Base-by-base conservation (phyloP, 2,797 vertebrate species). In the Micrastur ruficollis region DNA sequence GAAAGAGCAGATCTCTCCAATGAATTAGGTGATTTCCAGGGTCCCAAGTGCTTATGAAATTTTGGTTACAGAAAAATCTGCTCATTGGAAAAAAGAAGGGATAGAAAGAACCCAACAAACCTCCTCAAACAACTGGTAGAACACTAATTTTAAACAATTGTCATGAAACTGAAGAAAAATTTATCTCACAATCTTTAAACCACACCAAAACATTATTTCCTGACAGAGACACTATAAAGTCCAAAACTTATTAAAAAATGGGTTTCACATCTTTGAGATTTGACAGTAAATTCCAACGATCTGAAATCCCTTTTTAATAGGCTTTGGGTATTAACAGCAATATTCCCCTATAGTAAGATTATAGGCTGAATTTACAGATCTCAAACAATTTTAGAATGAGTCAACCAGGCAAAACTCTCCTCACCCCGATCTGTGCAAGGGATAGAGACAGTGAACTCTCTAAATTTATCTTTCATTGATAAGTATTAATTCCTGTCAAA, bases 271-370 rank as follows among this genome's bases (percentile, higher is more conserved):
- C 67, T 86, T 67, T 31, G 76, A 88, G 56, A 49, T 65, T 58
- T n/a, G 10, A 65, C 83, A 93, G 91, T 91, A 93, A 86, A 82
- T 89, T 79, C 49, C 78, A 62, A 34, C 84, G 70, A 86, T 50
- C 50, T 65, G 29, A 93, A 97, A 89, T 81, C 76, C 68, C 18
- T 75, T 86, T 94, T 92, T 92, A 90, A 89, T 62, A 81, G 59
- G 70, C 50, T 92, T 91, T 84, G 70, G 58, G 68, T 94, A 89
- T 93, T 86, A 95, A 74, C 42, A 84, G 66, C 17, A 72, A 52
- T 79, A 72, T 89, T 79, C 75, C 73, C 73, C 67, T 58, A 10
- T 2, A 75, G 93, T 23, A 72, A 84, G 91, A 92, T 93, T 84
- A 86, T 14, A 53, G 38, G 40, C 44, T 53, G 81, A 89, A 93